These are phyloP conservation scores for Drosophila sturtevanti DNA, from an alignment of 1,140 invertebrate genomes.

Conservation along the genomic window DNA sequence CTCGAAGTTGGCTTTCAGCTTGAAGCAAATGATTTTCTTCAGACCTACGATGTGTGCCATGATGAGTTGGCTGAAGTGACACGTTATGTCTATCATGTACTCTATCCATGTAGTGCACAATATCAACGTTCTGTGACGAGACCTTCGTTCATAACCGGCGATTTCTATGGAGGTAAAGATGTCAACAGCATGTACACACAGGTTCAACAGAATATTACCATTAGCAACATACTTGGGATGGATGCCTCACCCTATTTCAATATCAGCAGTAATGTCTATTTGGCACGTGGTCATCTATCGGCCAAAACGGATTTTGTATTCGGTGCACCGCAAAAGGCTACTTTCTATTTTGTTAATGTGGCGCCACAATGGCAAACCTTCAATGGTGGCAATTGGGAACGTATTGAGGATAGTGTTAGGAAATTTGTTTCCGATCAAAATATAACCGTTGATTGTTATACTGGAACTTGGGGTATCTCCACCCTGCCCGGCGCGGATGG, in stretches of 20 bases:
- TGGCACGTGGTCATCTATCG: constrained; percentile 87
- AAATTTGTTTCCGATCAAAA: constrained; percentile 75
- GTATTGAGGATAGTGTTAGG: constrained; percentile 83
- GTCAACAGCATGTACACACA: constrained; percentile 77
- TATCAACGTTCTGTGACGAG: constrained; percentile 79
- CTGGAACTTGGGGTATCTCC: constrained; percentile 84
- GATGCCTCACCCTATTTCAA: constrained; percentile 73
- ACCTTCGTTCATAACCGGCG: constrained; percentile 66
- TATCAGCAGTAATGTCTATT: constrained; percentile 70
- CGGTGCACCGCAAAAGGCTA: constrained; percentile 85
- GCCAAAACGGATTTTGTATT: constrained; percentile 87
- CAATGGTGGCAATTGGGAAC: constrained; percentile 87
- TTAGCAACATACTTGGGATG: constrained; percentile 73
- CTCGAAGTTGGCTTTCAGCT: constrained; percentile 76
- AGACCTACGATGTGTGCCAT: constrained; percentile 82
- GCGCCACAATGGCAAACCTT: constrained; percentile 87
- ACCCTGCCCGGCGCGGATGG: constrained; percentile 83
- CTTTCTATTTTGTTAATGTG: constrained; percentile 87
- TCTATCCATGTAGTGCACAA: constrained; percentile 68
- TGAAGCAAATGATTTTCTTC: constrained; percentile 70
- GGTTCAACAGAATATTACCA: constrained; percentile 65
- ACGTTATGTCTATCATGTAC: constrained; percentile 80
- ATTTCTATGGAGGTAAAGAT: constrained; percentile 77
- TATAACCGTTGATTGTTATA: constrained; percentile 84
- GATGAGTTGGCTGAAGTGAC: constrained; percentile 77